These are phyloP conservation scores for Potamarius usumacintae DNA, from an alignment of 2,113 vertebrate species.

Conservation along the genomic window DNA sequence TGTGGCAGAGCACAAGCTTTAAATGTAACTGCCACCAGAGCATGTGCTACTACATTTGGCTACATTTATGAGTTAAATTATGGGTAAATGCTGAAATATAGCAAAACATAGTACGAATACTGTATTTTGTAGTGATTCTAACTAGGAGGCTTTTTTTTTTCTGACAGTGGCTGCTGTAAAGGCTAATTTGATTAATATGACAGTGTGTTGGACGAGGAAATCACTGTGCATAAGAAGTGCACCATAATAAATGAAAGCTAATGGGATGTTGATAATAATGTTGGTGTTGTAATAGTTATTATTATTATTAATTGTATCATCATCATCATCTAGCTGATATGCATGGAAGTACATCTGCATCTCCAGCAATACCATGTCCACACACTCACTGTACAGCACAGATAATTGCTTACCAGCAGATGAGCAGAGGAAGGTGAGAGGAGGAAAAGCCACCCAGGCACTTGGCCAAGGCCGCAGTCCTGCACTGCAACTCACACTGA, in stretches of 20 bases:
- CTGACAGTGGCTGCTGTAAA: not conserved
- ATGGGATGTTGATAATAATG: not conserved
- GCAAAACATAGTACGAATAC: not conserved
- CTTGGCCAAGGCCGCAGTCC: constrained; percentile 67
- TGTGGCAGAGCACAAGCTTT: not conserved
- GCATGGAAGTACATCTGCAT: not conserved
- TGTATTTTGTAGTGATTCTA: not conserved
- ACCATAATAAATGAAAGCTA: not conserved
- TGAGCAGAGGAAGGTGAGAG: constrained; percentile 58
- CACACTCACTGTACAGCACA: not conserved
- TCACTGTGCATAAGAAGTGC: not conserved
- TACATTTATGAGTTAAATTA: not conserved
- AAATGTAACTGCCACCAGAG: not conserved
- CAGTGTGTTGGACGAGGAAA: not conserved
- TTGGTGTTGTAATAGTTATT: not conserved
- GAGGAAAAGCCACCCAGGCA: constrained; percentile 69
- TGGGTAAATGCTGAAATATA: not conserved
- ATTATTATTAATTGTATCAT: not conserved
- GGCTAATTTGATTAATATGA: not conserved
- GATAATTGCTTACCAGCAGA: constrained; percentile 62
- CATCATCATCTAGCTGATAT: not conserved
- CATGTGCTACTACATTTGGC: not conserved
- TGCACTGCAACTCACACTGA: constrained; percentile 65
- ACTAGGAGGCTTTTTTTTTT: not conserved
- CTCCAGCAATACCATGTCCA: not conserved